A percentile compares a stretch with the other conserved stretches of the same genome.
These are phyloP conservation scores for Cheilosia vernalis DNA, from an alignment of 2,888 invertebrate species.

Conservation along the genomic window DNA sequence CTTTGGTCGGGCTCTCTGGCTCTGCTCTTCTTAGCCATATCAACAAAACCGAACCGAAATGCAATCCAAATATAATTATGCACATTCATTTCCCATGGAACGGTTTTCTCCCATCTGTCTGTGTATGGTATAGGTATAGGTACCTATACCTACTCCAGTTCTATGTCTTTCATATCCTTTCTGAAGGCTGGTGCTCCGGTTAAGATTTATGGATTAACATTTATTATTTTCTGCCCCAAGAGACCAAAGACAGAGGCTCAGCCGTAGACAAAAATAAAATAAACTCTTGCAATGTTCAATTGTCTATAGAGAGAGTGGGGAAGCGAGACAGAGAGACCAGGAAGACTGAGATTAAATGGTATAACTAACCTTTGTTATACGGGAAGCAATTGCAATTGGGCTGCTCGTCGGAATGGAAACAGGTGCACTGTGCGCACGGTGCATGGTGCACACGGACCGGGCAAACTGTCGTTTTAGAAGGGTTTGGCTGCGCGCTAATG, in stretches of 20 bases:
- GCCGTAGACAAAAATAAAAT: constrained; percentile 5
- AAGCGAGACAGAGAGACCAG: constrained; percentile 40
- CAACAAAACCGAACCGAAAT: constrained; percentile 50
- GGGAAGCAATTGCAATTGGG: constrained; percentile 63
- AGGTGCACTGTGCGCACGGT: constrained; percentile 39
- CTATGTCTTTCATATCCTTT: constrained; percentile 65
- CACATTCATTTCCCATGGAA: constrained; percentile 71
- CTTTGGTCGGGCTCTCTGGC: background rate
- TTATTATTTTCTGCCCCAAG: constrained; percentile 70
- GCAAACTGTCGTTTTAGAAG: constrained; percentile 53
- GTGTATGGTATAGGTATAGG: background rate
- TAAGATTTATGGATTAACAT: constrained; percentile 75
- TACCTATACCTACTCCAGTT: constrained; percentile 55
- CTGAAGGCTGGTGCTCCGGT: constrained; percentile 47
- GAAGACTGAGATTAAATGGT: constrained; percentile 70
- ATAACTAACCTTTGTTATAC: constrained; percentile 65
- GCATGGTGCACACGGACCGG: constrained; percentile 14
- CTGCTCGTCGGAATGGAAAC: constrained; percentile 39
- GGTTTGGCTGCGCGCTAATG: constrained; percentile 63
- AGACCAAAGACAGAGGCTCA: constrained; percentile 19
- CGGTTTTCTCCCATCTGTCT: constrained; percentile 25
- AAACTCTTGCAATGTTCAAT: constrained; percentile 64
- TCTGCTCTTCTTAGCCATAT: constrained; percentile 26
- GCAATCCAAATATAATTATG: constrained; percentile 71
- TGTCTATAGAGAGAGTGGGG: constrained; percentile 28